These are phyloP conservation scores for Lycodopsis pacificus DNA, from an alignment of 2,797 vertebrate species.

Conservation along the genomic window DNA sequence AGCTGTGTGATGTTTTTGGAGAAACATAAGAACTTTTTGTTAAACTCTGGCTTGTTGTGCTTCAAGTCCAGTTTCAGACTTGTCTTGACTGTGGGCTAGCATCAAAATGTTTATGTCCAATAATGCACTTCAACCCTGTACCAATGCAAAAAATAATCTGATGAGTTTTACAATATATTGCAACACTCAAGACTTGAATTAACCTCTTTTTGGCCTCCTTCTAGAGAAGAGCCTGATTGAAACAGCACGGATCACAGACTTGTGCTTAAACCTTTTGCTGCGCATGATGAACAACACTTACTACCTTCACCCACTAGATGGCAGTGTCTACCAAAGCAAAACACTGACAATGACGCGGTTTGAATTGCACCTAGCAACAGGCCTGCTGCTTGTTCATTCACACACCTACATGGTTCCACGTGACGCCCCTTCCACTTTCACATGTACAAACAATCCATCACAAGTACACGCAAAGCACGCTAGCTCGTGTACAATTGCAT, in stretches of 20 bases:
- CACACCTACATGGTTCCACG: constrained; percentile 74
- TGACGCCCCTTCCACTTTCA: constrained; percentile 65
- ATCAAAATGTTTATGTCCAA: neutral
- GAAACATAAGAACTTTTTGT: neutral
- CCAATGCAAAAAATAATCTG: neutral
- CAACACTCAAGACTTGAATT: neutral
- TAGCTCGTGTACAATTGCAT: constrained; percentile 9
- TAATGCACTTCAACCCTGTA: neutral
- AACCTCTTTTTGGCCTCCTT: neutral
- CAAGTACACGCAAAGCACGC: constrained; percentile 38
- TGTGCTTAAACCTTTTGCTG: neutral
- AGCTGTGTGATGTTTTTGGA: neutral
- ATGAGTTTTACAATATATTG: neutral
- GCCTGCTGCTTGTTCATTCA: constrained; percentile 75
- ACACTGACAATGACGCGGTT: constrained; percentile 4
- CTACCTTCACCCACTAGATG: constrained; percentile 51
- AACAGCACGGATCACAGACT: neutral
- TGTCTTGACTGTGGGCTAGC: neutral
- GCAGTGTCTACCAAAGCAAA: constrained; percentile 53
- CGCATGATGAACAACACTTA: neutral
- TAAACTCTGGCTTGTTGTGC: neutral
- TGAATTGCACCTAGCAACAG: constrained; percentile 79
- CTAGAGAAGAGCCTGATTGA: neutral
- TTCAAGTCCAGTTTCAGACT: neutral
- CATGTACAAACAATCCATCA: constrained; percentile 72